Percentiles rank a stretch among this genome's conserved stretches.
These are phyloP conservation scores for Corydoras sp. DNA, from an alignment of 2,113 vertebrate genomes.

Conservation along the genomic window DNA sequence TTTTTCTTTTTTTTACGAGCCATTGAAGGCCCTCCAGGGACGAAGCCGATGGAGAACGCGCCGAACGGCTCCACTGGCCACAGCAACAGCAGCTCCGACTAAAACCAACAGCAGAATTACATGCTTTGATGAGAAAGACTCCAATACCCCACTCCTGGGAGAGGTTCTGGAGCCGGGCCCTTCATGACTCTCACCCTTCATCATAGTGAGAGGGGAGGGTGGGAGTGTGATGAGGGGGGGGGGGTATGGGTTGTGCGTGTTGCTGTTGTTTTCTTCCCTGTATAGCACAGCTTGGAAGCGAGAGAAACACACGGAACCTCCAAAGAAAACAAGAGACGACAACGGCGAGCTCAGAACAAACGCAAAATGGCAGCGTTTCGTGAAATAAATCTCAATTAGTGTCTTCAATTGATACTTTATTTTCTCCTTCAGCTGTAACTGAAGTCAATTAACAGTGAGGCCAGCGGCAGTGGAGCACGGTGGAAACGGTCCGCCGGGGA, in stretches of 20 bases:
- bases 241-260: not conserved
- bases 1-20: slow-evolving; percentile 28
- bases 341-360: no score
- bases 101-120: slow-evolving; percentile 64
- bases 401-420: no score
- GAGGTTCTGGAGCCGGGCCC: slow-evolving; percentile 38
- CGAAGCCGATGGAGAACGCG: slow-evolving; percentile 49
- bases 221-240: not conserved
- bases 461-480: slow-evolving; percentile 18
- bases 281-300: slow-evolving; percentile 24
- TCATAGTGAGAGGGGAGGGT: slow-evolving; percentile 10
- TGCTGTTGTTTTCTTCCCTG: slow-evolving; percentile 31
- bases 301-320: slow-evolving; percentile 31
- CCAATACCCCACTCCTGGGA: slow-evolving; percentile 54
- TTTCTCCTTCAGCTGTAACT: slow-evolving; percentile 2
- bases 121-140: slow-evolving; percentile 54
- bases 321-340: slow-evolving; percentile 28
- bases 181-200: slow-evolving; percentile 38
- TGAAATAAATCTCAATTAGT: no score
- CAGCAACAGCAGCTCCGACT: slow-evolving; percentile 49
- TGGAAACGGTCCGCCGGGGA: slow-evolving; percentile 19
- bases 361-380: no score
- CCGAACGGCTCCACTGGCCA: slow-evolving; percentile 58
- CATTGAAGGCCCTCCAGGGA: slow-evolving; percentile 49
- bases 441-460: slow-evolving; percentile 27